These are phyloP conservation scores for Crossaster papposus DNA, from an alignment of 53 echinoderm and acorn worm species.

Conservation along the genomic window DNA sequence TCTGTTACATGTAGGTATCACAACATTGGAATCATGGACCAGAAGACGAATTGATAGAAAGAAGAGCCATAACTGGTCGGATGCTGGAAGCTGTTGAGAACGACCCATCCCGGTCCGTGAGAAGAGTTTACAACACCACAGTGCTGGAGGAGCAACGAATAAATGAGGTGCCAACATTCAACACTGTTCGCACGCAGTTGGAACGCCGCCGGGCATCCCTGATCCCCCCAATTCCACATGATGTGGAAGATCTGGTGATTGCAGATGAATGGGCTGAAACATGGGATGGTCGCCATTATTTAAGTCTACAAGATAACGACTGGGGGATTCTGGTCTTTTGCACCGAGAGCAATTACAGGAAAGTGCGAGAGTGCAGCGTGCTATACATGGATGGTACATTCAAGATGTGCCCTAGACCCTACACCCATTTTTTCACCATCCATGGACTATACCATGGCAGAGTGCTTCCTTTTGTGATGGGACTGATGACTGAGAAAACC, in stretches of 20 bases:
- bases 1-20: neutral
- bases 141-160: conserved; percentile 6
- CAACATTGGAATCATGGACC: conserved; percentile 3
- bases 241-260: conserved; percentile 46
- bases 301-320: conserved; percentile 38
- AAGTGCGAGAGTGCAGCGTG: neutral
- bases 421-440: conserved; percentile 52
- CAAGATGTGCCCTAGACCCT: conserved; percentile 41
- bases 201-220: conserved; percentile 16
- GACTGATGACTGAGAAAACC: conserved; percentile 35
- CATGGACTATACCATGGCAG: conserved; percentile 41
- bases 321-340: conserved; percentile 32
- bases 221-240: conserved; percentile 25
- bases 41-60: conserved; percentile 5
- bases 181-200: conserved; percentile 33
- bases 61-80: conserved; percentile 6
- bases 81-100: conserved; percentile 6
- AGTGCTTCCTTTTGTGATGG: conserved; percentile 51
- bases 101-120: conserved; percentile 36
- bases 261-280: conserved; percentile 33
- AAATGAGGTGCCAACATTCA: conserved; percentile 30
- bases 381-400: conserved; percentile 67
- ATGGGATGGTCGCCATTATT: conserved; percentile 13
- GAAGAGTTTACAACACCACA: conserved; percentile 18
- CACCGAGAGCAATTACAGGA: conserved; percentile 25